Percentiles rank a stretch among this genome's conserved stretches.
These are phyloP conservation scores for Antrozous pallidus DNA, from an alignment of 2,797 vertebrate genomes.

Conservation along the genomic window DNA sequence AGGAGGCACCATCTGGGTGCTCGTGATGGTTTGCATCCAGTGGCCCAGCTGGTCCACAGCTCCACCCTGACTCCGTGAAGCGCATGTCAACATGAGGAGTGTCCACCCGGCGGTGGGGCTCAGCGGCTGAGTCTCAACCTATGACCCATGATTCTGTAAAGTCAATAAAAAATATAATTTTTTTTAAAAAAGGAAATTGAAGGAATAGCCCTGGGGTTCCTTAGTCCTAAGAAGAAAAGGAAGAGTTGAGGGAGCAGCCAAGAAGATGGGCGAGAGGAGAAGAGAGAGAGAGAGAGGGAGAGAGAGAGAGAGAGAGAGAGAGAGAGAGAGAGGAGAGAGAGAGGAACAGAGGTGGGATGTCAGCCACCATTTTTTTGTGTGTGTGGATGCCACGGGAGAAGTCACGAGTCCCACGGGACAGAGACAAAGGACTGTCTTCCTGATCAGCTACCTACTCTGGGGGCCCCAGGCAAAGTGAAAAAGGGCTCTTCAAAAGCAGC, in stretches of 20 bases:
- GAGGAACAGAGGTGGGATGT: neutral
- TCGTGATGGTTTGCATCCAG: neutral
- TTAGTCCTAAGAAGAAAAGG: neutral
- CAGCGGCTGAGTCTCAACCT: too few species aligned
- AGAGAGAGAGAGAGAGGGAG: too few species aligned
- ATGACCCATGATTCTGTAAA: too few species aligned
- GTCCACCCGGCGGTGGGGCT: too few species aligned
- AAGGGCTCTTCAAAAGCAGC: neutral
- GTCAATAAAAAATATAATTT: too few species aligned
- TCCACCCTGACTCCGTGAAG: neutral
- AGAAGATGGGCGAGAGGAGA: neutral
- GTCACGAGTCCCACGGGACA: neutral
- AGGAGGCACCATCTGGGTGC: constrained; percentile 38
- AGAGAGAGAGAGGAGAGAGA: too few species aligned
- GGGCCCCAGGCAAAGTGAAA: neutral
- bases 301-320: neutral
- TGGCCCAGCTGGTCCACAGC: neutral
- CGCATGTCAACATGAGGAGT: constrained; percentile 25
- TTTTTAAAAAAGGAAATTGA: too few species aligned
- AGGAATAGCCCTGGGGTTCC: neutral
- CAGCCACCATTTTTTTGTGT: neutral
- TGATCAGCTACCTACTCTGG: neutral
- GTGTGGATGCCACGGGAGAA: neutral
- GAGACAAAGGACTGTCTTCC: neutral
- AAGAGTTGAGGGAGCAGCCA: neutral